phyloP scores from a whole-genome alignment of 2,888 invertebrate genomes.

The Heliconius ethilla region DNA sequence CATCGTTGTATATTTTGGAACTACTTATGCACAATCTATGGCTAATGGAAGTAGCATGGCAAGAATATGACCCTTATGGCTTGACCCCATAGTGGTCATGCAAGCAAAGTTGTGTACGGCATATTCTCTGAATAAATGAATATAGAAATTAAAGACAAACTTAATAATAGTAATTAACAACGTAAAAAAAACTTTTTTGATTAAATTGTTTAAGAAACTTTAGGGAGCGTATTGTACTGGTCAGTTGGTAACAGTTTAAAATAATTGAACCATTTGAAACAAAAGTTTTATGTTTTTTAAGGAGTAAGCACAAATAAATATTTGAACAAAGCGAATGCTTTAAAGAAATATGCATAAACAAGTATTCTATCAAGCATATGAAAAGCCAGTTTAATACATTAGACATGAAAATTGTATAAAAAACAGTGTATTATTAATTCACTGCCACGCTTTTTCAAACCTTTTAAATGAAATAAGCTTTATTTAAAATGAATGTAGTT shows the following conservation, averaged over 20 bases:
- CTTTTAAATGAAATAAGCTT: conserved; percentile 4
- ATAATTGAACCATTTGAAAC: neutral
- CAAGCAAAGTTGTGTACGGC: too few relatives aligned
- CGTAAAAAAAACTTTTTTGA: too few relatives aligned
- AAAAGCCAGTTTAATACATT: conserved; percentile 8
- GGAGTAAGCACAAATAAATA: neutral
- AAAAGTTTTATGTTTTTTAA: neutral
- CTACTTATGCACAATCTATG: too few relatives aligned
- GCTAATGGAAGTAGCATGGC: too few relatives aligned
- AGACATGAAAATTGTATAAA: conserved; percentile 15
- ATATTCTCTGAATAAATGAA: too few relatives aligned
- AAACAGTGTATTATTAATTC: conserved; percentile 11
- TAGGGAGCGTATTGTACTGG: neutral
- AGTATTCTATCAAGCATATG: neutral
- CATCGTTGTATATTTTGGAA: too few relatives aligned
- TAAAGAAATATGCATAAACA: neutral
- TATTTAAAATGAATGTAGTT: conserved; percentile 7
- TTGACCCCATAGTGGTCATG: too few relatives aligned
- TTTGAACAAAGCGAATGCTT: neutral
- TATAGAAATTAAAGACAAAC: too few relatives aligned
- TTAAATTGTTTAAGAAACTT: neutral
- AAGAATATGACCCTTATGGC: too few relatives aligned
- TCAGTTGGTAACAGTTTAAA: neutral
- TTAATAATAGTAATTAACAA: too few relatives aligned
- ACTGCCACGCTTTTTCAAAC: conserved; percentile 6